Evolutionary conservation across 2,888 invertebrate genomes (phyloP).

Genomic region (Drosophila merina): DNA sequence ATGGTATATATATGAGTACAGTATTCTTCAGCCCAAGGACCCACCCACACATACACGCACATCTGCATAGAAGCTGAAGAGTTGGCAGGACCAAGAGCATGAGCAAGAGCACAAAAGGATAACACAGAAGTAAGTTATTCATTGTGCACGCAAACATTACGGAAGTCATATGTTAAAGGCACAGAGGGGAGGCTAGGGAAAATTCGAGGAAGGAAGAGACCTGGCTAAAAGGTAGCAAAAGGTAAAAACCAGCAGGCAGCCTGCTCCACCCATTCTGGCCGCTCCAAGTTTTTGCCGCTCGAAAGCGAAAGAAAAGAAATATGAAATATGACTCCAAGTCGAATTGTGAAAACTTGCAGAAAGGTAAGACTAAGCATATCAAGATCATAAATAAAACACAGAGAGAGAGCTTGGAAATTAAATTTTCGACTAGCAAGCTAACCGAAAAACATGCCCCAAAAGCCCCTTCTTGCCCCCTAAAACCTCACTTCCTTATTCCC

Average conservation of each 20-base stretch:
- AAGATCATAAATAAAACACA: slow-evolving; percentile 77
- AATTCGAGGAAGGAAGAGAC: slow-evolving; percentile 43
- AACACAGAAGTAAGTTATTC: slow-evolving; percentile 79
- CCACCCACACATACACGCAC: slow-evolving; percentile 53
- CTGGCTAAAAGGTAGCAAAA: slow-evolving; percentile 59
- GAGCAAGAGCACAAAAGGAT: slow-evolving; percentile 71
- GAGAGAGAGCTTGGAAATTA: slow-evolving; percentile 74
- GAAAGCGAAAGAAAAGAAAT: slow-evolving; percentile 47
- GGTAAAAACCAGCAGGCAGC: slow-evolving; percentile 49
- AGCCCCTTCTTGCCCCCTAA: too few relatives aligned
- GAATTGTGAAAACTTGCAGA: slow-evolving; percentile 81
- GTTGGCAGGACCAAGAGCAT: slow-evolving; percentile 7
- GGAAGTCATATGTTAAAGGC: slow-evolving; percentile 79
- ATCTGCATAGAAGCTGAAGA: slow-evolving; percentile 12
- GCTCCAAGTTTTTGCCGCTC: slow-evolving; percentile 55
- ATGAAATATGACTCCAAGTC: slow-evolving; percentile 80
- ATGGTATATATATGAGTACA: slow-evolving; percentile 8
- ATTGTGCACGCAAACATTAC: slow-evolving; percentile 81
- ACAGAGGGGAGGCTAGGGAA: slow-evolving; percentile 41
- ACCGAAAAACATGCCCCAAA: slow-evolving; percentile 16
- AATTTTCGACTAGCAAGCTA: slow-evolving; percentile 75
- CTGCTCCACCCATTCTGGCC: slow-evolving; percentile 24
- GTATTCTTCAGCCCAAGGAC: slow-evolving; percentile 1
- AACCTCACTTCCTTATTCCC: too few relatives aligned
- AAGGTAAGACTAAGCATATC: slow-evolving; percentile 81